Base-by-base conservation (phyloP, 2,888 invertebrate species). In the Torymus aiolomorphi region DNA sequence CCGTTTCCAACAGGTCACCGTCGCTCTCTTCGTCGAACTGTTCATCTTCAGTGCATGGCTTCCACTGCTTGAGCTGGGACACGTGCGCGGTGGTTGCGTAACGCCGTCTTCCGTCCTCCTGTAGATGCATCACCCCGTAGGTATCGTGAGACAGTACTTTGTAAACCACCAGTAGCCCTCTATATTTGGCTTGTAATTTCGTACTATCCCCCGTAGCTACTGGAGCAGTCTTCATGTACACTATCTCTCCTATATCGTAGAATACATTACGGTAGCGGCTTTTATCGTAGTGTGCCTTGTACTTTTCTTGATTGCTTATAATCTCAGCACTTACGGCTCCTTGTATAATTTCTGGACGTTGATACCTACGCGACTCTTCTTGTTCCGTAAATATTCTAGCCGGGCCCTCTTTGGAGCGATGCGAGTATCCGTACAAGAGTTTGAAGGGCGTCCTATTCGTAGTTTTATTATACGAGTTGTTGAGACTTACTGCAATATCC, bases 341-440 rank as follows among this genome's bases (percentile, higher is more conserved):
- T 24, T 24, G 24, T 24, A 24, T 2, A 24, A 24, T 24, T 24
- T 24, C 24, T 24, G 24, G 24, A 3, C 24, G 3, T 2, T 3
- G 24, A 24, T 24, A 24, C 24, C 3, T 24, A 2, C 24, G 24
- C 3, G 24, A 24, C 24, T 24, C 24, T 24, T 24, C 24, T 3
- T 24, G 2, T 3, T 24, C 24, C 24, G 3, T 24, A 24, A 24
- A 24, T 24, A 24, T 24, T 3, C 24, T 52, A 52, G 52, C 52
- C 2, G 52, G 14, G 12, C 52, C 52, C 2, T 52, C 10, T 13
- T 52, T 8, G 52, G 52, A 1, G 11, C 52, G 52, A 14, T 52
- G 14, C 52, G 11, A 13, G 52, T 83, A 72, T 83, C 79, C 84
- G 20, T 59, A 59, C 16, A 59, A 16, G 80, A 78, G 72, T 80